A percentile compares a stretch with the other conserved stretches of the same genome.
Evolutionary conservation across 2,888 invertebrate genomes (phyloP).

Genomic region (Pachymerium ferrugineum): DNA sequence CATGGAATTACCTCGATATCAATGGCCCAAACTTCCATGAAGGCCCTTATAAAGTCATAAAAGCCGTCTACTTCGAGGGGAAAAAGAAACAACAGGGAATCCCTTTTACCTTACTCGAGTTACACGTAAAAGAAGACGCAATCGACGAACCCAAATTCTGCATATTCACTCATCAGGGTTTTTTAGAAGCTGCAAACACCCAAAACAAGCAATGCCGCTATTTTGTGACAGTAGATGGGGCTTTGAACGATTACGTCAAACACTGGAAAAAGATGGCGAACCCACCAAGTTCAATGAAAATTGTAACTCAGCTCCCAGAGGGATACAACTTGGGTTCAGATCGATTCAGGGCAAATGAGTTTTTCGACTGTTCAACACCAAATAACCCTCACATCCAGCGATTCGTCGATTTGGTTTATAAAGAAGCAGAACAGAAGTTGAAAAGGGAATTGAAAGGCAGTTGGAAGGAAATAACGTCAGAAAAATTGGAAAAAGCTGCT

Average conservation of each 20-base stretch:
- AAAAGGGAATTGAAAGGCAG: background rate
- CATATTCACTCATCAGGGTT: slow-evolving; percentile 19
- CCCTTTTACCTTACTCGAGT: slow-evolving; percentile 16
- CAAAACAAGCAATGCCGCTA: background rate
- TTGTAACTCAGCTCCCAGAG: background rate
- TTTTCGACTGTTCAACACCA: background rate
- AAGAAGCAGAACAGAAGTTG: slow-evolving; percentile 21
- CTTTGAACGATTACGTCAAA: background rate
- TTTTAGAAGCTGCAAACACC: background rate
- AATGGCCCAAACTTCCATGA: slow-evolving; percentile 2
- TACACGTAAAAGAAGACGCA: background rate
- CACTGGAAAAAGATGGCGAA: background rate
- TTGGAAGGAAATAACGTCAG: background rate
- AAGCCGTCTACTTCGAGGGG: background rate
- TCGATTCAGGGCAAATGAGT: background rate
- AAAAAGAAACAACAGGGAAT: background rate
- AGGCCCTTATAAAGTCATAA: background rate
- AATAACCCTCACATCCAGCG: background rate
- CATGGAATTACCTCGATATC: background rate
- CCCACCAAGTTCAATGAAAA: slow-evolving; percentile 19
- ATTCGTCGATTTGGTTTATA: background rate
- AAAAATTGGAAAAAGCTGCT: background rate
- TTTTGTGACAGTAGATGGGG: background rate
- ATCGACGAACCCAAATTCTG: background rate
- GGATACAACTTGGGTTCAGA: background rate